Evolutionary conservation across 1,140 invertebrate genomes (phyloP).

Genomic region (Nilaparvata lugens): DNA sequence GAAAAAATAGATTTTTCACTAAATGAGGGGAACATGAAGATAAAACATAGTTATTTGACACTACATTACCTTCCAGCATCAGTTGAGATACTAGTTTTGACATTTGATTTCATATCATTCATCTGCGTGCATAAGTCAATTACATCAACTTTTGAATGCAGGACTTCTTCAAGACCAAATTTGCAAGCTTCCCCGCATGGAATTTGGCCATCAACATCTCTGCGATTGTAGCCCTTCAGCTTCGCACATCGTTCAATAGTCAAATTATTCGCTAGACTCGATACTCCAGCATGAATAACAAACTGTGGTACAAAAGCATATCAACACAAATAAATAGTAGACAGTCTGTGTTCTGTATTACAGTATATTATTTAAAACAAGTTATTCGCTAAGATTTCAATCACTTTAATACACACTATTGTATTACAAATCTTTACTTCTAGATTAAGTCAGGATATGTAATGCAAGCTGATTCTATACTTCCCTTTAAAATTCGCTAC

Average conservation of each 20-base stretch:
- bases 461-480: no score
- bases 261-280: constrained; percentile 38
- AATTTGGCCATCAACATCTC: constrained; percentile 39
- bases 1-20: no score
- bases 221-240: constrained; percentile 42
- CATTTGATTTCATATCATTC: constrained; percentile 29
- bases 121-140: constrained; percentile 36
- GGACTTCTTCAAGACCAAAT: constrained; percentile 32
- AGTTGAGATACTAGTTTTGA: constrained; percentile 33
- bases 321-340: no score
- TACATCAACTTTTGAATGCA: constrained; percentile 37
- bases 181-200: constrained; percentile 31
- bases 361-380: no score
- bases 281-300: constrained; percentile 57
- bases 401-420: no score
- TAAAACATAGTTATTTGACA: no score
- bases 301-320: constrained; percentile 37
- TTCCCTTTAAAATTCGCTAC: no score
- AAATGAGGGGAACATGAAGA: no score
- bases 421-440: no score
- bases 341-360: no score
- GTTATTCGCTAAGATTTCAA: no score
- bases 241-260: constrained; percentile 48
- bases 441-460: no score
- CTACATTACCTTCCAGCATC: constrained; percentile 33